Evolutionary conservation across 2,888 invertebrate genomes (phyloP).

Genomic region (Notocelia uddmanniana): DNA sequence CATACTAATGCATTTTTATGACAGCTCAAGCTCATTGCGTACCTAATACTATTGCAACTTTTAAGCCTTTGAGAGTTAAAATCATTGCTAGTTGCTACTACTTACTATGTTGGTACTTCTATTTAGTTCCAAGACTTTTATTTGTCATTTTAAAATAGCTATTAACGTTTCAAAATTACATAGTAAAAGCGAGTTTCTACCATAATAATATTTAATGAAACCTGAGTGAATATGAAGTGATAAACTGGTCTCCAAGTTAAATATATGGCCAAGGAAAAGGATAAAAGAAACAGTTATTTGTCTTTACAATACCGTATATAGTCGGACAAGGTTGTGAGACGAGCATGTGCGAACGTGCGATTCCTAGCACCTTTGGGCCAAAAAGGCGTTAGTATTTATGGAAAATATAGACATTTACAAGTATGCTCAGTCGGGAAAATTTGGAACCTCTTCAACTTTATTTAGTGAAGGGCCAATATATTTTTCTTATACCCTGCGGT

Average conservation of each 20-base stretch:
- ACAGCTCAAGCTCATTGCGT: too few species aligned
- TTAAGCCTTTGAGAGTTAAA: too few species aligned
- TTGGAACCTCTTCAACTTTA: too few species aligned
- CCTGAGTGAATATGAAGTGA: background rate
- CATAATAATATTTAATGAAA: background rate
- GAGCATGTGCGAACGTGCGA: constrained; percentile 14
- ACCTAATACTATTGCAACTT: too few species aligned
- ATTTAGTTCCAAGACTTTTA: too few species aligned
- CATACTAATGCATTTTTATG: too few species aligned
- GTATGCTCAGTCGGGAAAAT: background rate
- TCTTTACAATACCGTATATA: constrained; percentile 13
- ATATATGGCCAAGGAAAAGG: background rate
- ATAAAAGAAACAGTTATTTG: constrained; percentile 15
- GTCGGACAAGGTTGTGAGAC: constrained; percentile 13
- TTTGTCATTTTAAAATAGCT: too few species aligned
- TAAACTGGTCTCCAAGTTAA: background rate
- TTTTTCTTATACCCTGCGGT: too few species aligned
- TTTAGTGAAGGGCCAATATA: too few species aligned
- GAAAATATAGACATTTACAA: background rate
- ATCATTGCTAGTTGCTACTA: too few species aligned
- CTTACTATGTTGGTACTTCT: too few species aligned
- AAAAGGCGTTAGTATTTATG: background rate
- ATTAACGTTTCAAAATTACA: background rate
- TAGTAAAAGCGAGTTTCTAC: too few species aligned
- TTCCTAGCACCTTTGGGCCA: constrained; percentile 2